Conservation (phyloP, 2,888 invertebrate genomes). For the Tipula confusa region DNA sequence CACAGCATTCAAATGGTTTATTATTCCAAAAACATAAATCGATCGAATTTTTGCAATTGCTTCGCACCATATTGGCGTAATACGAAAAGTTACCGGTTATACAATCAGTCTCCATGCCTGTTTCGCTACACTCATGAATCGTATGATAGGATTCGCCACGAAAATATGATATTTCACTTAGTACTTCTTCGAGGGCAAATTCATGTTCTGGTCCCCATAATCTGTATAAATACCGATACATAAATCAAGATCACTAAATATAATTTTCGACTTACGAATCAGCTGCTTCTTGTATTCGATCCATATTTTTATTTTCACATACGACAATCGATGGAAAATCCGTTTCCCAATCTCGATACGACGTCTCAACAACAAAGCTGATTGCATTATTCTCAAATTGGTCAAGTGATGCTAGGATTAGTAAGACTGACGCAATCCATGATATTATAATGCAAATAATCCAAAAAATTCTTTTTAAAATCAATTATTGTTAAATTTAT, state of each 20-base stretch:
- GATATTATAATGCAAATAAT: conserved; percentile 57
- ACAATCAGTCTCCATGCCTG: conserved; percentile 54
- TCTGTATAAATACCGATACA: conserved; percentile 43
- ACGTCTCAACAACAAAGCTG: conserved; percentile 72
- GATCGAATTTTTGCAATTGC: conserved; percentile 56
- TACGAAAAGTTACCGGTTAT: conserved; percentile 57
- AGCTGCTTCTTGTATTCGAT: conserved; percentile 58
- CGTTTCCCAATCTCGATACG: conserved; percentile 68
- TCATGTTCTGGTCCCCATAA: conserved; percentile 63
- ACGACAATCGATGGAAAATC: conserved; percentile 68
- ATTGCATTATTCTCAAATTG: conserved; percentile 65
- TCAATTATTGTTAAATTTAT: not conserved
- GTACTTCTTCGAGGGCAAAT: conserved; percentile 64
- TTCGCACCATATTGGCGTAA: conserved; percentile 57
- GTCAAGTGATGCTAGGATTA: conserved; percentile 59
- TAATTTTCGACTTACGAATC: conserved; percentile 58
- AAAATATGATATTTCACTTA: conserved; percentile 66
- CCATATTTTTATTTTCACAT: conserved; percentile 63
- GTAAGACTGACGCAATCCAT: conserved; percentile 63
- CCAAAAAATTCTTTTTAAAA: conserved; percentile 60
- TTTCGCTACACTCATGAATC: conserved; percentile 56
- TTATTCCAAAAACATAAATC: conserved; percentile 60
- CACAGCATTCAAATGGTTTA: conserved; percentile 59
- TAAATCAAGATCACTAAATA: not conserved
- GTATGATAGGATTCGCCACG: conserved; percentile 64